These are phyloP conservation scores for Asteroscopus sphinx DNA, from an alignment of 2,888 invertebrate genomes.

Conservation along the genomic window DNA sequence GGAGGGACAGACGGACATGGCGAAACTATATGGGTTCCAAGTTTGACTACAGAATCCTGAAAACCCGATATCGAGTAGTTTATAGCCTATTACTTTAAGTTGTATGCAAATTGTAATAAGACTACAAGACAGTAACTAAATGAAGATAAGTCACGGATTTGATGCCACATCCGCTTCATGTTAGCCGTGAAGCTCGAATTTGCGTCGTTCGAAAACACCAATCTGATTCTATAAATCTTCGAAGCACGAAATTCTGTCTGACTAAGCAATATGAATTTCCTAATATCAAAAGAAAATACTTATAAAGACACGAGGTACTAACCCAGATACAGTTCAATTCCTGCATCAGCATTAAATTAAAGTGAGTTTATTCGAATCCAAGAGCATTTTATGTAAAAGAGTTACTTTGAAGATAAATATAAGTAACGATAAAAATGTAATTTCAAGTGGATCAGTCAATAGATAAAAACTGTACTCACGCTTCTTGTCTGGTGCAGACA, in stretches of 20 bases:
- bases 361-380: not conserved
- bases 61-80: no score
- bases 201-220: not conserved
- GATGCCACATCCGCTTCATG: not conserved
- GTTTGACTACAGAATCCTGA: no score
- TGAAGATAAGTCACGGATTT: not conserved
- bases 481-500: constrained; percentile 93
- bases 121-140: no score
- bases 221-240: no score
- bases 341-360: not conserved
- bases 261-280: no score
- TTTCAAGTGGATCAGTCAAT: not conserved
- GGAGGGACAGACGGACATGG: no score
- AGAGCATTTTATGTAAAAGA: not conserved
- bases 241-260: no score
- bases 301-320: not conserved
- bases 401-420: not conserved
- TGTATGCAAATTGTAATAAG: no score
- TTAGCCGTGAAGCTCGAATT: not conserved
- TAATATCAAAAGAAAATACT: no score
- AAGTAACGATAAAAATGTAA: no score
- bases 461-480: constrained; percentile 58
- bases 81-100: no score
- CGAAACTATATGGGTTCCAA: no score
- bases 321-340: not conserved